Conservation (phyloP, 1,140 invertebrate genomes). For the Helicorthomorpha holstii region DNA sequence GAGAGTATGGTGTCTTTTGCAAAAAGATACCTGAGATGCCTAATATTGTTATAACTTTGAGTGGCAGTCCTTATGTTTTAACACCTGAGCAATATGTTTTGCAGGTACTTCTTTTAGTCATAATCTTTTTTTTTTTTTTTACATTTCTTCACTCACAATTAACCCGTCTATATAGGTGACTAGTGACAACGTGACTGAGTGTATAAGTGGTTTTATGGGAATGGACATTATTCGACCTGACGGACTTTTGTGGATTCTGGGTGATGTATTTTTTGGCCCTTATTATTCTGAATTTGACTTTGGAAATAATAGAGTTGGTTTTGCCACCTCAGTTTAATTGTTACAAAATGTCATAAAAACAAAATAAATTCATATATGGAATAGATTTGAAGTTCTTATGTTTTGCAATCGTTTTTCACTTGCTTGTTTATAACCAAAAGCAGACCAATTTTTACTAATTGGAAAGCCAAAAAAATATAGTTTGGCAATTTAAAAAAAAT, state of each 20-base stretch:
- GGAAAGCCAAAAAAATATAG: too few relatives aligned
- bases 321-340: conserved; percentile 27
- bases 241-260: conserved; percentile 34
- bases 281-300: conserved; percentile 36
- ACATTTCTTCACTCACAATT: background rate
- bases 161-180: background rate
- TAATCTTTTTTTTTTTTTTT: background rate
- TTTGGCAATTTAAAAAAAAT: too few relatives aligned
- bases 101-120: background rate
- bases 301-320: conserved; percentile 34
- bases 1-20: conserved; percentile 6
- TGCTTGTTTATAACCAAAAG: too few relatives aligned
- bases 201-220: conserved; percentile 37
- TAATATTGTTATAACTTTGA: conserved; percentile 4
- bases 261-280: conserved; percentile 35
- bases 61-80: conserved; percentile 2
- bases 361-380: too few relatives aligned
- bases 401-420: too few relatives aligned
- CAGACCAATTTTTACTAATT: too few relatives aligned
- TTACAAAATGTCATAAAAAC: too few relatives aligned
- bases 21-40: conserved; percentile 5
- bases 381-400: too few relatives aligned
- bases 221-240: conserved; percentile 33
- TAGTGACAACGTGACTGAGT: conserved; percentile 28
- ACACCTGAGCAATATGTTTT: conserved; percentile 4